phyloP scores from a whole-genome alignment of 37 sponge, comb jelly and placozoan genomes.

The Sycon ciliatum region DNA sequence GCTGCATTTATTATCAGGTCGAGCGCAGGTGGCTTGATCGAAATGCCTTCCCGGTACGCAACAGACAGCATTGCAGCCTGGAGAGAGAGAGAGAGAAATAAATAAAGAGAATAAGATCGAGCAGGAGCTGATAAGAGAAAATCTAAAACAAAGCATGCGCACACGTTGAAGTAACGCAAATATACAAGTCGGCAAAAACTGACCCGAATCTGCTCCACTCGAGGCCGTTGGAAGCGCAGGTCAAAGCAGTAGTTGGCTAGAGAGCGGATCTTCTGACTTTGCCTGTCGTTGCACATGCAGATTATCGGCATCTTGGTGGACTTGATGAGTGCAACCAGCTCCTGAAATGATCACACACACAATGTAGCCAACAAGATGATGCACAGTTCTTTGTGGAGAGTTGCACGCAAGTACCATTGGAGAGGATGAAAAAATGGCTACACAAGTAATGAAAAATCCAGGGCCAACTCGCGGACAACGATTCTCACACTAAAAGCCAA shows the following conservation, averaged over 20 bases:
- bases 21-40: constrained; percentile 68
- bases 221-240: constrained; percentile 68
- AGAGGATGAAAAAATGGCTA: no score
- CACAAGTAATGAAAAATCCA: no score
- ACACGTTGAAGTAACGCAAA: no score
- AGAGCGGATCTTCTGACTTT: constrained; percentile 76
- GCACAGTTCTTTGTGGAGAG: no score
- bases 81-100: not conserved
- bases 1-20: constrained; percentile 69
- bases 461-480: no score
- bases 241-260: constrained; percentile 87
- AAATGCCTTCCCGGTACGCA: constrained; percentile 74
- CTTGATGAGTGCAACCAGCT: constrained; percentile 84
- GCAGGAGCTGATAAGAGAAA: not conserved
- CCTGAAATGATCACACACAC: constrained; percentile 46
- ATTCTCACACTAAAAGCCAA: no score
- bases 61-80: constrained; percentile 83
- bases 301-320: constrained; percentile 77
- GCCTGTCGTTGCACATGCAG: constrained; percentile 95
- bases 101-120: not conserved
- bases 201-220: constrained; percentile 73
- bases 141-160: no score
- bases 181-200: not conserved
- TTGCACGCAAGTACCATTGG: no score
- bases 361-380: no score